A percentile compares a stretch with the other conserved stretches of the same genome.
These are phyloP conservation scores for Lamellibrachia satsuma DNA, from an alignment of 2,888 invertebrate species.

Conservation along the genomic window DNA sequence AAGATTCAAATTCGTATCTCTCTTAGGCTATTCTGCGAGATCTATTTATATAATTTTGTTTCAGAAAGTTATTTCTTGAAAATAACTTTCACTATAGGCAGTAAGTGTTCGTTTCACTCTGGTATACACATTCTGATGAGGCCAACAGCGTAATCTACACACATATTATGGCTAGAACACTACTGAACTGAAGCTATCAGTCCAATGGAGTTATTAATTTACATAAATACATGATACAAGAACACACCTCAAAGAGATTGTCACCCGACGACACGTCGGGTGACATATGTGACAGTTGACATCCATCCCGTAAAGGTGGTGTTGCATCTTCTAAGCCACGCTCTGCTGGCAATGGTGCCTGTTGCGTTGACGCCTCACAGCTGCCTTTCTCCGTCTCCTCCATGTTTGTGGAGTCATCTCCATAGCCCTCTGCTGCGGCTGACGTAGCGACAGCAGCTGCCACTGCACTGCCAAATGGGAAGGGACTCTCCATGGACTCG, in stretches of 20 bases:
- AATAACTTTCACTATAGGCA: too few relatives aligned
- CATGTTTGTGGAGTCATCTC: not conserved
- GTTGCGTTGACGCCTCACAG: not conserved
- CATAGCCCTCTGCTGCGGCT: not conserved
- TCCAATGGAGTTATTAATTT: not conserved
- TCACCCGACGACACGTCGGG: conserved; percentile 22
- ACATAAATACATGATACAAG: not conserved
- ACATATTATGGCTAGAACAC: not conserved
- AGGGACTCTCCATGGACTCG: conserved; percentile 71
- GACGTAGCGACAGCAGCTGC: not conserved
- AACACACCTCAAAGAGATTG: conserved; percentile 30
- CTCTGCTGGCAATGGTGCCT: not conserved
- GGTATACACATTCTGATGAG: too few relatives aligned
- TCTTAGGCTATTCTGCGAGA: not conserved
- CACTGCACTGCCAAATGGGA: not conserved
- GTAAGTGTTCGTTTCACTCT: too few relatives aligned
- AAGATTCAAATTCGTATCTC: not conserved
- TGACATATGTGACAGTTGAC: not conserved
- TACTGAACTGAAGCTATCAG: not conserved
- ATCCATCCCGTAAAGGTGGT: not conserved
- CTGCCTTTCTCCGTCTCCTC: not conserved
- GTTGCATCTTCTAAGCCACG: not conserved
- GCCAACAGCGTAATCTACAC: too few relatives aligned
- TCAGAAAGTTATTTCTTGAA: too few relatives aligned
- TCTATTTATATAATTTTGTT: not conserved